phyloP scores from a whole-genome alignment of 2,888 invertebrate species.

The Platerodrilus igneus region DNA sequence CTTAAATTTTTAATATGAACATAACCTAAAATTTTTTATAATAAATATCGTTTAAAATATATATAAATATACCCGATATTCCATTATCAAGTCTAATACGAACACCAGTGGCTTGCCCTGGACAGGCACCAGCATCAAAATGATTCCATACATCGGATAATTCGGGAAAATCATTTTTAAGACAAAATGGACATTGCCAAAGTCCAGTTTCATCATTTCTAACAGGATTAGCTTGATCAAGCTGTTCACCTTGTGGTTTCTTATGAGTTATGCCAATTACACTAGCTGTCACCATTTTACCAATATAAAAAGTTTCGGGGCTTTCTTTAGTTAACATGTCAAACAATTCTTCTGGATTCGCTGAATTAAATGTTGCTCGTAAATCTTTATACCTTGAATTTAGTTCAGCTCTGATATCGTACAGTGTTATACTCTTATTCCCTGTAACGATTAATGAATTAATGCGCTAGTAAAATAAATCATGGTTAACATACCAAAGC shows the following conservation, averaged over 20 bases:
- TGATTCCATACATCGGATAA: conserved; percentile 98
- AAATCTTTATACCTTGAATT: conserved; percentile 91
- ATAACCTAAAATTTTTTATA: conserved; percentile 85
- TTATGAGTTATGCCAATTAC: conserved; percentile 72
- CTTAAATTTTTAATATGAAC: conserved; percentile 91
- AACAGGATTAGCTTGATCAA: conserved; percentile 94
- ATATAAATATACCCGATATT: conserved; percentile 58
- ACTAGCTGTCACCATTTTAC: conserved; percentile 77
- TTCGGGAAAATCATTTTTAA: conserved; percentile 93
- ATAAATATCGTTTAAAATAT: conserved; percentile 39
- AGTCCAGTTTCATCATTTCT: conserved; percentile 90
- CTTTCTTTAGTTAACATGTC: conserved; percentile 95
- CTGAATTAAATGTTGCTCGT: conserved; percentile 69
- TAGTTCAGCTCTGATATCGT: conserved; percentile 94
- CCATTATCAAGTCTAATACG: conserved; percentile 82
- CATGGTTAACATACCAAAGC: conserved; percentile 39
- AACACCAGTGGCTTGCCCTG: conserved; percentile 92
- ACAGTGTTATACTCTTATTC: conserved; percentile 89
- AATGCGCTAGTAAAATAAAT: conserved; percentile 3
- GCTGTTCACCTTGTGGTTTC: conserved; percentile 87
- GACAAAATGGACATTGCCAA: conserved; percentile 97
- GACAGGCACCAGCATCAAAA: conserved; percentile 93
- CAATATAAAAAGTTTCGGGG: conserved; percentile 87
- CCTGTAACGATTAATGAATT: conserved; percentile 41
- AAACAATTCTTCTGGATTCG: conserved; percentile 84